Base-by-base conservation (phyloP, 2,113 vertebrate genomes). In the Scomber scombrus region DNA sequence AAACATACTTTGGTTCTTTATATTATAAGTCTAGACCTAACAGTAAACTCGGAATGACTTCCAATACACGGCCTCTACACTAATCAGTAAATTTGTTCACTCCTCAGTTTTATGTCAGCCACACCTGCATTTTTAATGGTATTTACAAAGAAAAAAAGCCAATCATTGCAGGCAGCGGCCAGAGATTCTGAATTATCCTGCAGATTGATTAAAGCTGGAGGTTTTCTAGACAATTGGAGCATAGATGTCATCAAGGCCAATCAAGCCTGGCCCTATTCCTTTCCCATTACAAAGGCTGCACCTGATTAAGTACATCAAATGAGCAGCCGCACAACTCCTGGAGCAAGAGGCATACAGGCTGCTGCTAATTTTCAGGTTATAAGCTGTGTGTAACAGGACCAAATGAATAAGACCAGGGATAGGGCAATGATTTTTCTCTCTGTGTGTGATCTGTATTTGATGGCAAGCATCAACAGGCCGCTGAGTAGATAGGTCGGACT, bases 201-300 rank as follows among this genome's bases (percentile, higher is more conserved):
- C 65, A 89, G 82, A 93, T 89, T 90, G 90, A 92, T 91, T 93
- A 91, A 90, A 90, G 88, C 81, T 87, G 91, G 85, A 92, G 91
- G 87, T 92, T 95, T 95, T 91, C 84, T 88, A 91, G 89, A 93
- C 92, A 95, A 94, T 93, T 93, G 93, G 88, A 91, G 90, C 91
- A 91, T 90, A 93, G 91, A 92, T 95, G 92, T 92, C 93, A 95
- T 95, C 92, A 94, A 89, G 90, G 90, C 93, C 91, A 95, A 95
- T 95, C 93, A 93, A 91, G 86, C 75, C 84, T 89, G 85, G 80
- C 78, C 91, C 82, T 86, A 90, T 95, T 94, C 83, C 83, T 93
- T 93, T 93, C 89, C 91, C 90, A 93, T 94, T 95, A 93, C 91
- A 94, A 92, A 87, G 86, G 89, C 92, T 85, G 89, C 90, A 92